Conservation (phyloP, 2,888 invertebrate species). For the Nebria salina region DNA sequence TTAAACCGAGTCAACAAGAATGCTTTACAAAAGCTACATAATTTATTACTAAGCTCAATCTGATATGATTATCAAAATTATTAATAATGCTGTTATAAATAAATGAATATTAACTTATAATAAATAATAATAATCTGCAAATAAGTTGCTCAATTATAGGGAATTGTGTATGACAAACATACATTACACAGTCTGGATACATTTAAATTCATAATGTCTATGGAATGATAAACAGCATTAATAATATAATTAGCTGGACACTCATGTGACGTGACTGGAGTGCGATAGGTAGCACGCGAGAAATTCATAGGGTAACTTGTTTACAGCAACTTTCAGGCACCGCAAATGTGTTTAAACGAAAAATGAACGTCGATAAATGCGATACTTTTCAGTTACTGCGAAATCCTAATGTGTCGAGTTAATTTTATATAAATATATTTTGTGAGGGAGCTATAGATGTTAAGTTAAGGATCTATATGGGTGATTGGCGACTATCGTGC, state of each 20-base stretch:
- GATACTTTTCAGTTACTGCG: no score
- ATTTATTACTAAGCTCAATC: not conserved
- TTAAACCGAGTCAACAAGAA: not conserved
- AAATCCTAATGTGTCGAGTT: not conserved
- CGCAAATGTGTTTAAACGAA: no score
- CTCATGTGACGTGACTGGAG: constrained; percentile 15
- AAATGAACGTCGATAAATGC: no score
- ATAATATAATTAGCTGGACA: constrained; percentile 27
- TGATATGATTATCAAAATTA: not conserved
- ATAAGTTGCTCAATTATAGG: no score
- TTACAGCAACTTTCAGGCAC: no score
- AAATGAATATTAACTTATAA: no score
- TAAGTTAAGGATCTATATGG: not conserved
- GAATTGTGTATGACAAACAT: no score
- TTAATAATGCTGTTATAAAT: no score
- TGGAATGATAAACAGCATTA: constrained; percentile 32
- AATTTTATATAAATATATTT: not conserved
- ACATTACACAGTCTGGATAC: constrained; percentile 47
- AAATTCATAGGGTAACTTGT: no score
- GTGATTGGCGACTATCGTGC: not conserved
- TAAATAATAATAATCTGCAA: no score
- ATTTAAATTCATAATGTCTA: constrained; percentile 16
- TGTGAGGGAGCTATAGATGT: no score
- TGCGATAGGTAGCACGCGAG: no score
- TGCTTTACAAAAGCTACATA: not conserved